Base-by-base conservation (phyloP, 2,888 invertebrate genomes). In the Pollenia amentaria region DNA sequence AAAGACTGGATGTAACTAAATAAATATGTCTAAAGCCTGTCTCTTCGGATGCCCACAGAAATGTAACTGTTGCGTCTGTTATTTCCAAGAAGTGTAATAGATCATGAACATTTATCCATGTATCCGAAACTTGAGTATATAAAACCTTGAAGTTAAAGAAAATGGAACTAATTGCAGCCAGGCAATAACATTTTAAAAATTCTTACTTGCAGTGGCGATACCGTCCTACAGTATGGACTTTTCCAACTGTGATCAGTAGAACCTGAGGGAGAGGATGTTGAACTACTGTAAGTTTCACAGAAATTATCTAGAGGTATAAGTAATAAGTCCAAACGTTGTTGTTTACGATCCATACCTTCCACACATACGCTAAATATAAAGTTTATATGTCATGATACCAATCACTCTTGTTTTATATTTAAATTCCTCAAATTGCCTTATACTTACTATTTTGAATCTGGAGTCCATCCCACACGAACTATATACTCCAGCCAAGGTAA, bases 31-130 rank as follows among this genome's bases (percentile, higher is more conserved):
- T 94, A 91, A 95, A 98, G 0, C 98, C 98, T 0, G 96, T 96
- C 92, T 98, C 97, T 93, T 99, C 99, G 55, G 97, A 97, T 0
- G 97, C 97, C 98, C 98, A 99, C 69, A 99, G 95, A 93, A 98
- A 98, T 87, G 94, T 94, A 16, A 96, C 92, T 64, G 92, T 92
- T 3, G 91, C 90, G 1, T 94, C 92, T 7, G 91, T 91, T 1
- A 93, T 90, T 85, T 95, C 94, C 87, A 98, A 94, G 93, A 98
- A 98, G 92, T 97, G 95, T 0, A 99, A 94, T 85, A 98, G 95
- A 92, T 99, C 98, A 92, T 98, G 97, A 2, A 98, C 97, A 93
- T 99, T 98, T 84, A 99, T 96, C 99, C 99, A 99, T n/a, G 97
- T 95, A 82, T 96, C 95, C 0, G 97, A 96, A 84, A 90, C 90